phyloP scores from a whole-genome alignment of 2,888 invertebrate species.

The Tenthredo mesomela region DNA sequence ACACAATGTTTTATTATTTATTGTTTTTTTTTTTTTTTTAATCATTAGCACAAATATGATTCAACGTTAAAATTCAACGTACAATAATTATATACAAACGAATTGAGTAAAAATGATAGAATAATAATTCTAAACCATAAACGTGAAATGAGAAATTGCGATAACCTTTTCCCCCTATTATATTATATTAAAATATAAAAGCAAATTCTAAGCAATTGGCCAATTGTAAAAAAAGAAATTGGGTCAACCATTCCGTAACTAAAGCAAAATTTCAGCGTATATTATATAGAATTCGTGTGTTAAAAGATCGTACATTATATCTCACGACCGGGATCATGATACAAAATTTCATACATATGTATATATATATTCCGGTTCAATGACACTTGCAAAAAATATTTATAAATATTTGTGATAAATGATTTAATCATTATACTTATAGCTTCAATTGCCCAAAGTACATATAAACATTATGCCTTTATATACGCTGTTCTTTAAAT shows the following conservation, averaged over 20 bases:
- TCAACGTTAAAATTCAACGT: not conserved
- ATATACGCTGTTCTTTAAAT: not conserved
- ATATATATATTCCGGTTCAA: not conserved
- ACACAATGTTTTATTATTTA: not conserved
- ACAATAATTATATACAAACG: not conserved
- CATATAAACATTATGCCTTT: not conserved
- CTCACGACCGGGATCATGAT: not conserved
- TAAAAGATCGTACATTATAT: not conserved
- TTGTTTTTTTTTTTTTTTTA: too few species aligned
- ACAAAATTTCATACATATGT: not conserved
- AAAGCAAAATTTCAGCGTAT: not conserved
- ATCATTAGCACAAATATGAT: not conserved
- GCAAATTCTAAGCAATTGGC: not conserved
- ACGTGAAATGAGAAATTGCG: not conserved
- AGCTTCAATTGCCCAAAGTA: not conserved
- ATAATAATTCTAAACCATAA: not conserved
- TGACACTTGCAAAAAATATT: conserved; percentile 20
- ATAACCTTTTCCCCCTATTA: conserved; percentile 8
- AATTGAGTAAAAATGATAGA: not conserved
- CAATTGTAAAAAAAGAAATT: not conserved
- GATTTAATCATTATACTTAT: not conserved
- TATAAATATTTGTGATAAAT: conserved; percentile 11
- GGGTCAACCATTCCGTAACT: not conserved
- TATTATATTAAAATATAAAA: not conserved
- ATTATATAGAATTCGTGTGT: not conserved